Percentiles rank a stretch among this genome's conserved stretches.
Evolutionary conservation across 2,113 vertebrate species (phyloP).

Genomic region (Dolichotis patagonum): DNA sequence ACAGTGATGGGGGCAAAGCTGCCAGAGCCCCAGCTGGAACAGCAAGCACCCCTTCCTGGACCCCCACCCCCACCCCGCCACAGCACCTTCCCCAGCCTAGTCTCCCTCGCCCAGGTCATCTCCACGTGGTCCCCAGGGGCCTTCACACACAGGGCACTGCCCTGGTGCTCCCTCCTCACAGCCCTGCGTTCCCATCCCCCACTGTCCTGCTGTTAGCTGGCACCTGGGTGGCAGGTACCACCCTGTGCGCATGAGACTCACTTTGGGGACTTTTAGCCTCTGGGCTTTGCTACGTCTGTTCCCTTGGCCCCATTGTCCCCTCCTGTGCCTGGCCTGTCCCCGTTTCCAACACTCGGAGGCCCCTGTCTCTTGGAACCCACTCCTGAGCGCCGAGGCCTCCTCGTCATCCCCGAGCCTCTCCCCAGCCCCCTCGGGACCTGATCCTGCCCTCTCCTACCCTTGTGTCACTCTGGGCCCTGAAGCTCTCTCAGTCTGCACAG

Average conservation of each 20-base stretch:
- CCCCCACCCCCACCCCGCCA: background rate
- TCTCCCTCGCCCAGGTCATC: background rate
- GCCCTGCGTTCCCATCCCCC: background rate
- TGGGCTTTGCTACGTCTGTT: background rate
- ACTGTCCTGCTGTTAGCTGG: background rate
- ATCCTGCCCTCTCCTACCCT: fast-evolving
- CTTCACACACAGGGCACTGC: background rate
- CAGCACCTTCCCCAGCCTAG: background rate
- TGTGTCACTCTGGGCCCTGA: background rate
- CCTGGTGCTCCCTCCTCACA: background rate
- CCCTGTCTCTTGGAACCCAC: background rate
- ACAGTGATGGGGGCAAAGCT: background rate
- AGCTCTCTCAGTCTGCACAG: background rate
- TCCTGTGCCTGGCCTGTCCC: too few relatives aligned
- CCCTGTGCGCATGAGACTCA: background rate
- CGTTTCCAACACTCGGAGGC: background rate
- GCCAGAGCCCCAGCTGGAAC: background rate
- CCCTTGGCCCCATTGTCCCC: background rate
- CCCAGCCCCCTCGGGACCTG: background rate
- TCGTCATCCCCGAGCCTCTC: background rate
- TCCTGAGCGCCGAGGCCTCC: background rate
- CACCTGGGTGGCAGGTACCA: fast-evolving
- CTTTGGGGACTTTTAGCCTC: background rate
- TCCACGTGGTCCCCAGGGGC: background rate
- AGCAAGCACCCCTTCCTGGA: background rate